phyloP scores from a whole-genome alignment of 2,888 invertebrate genomes.

The Argyra leucocephala region DNA sequence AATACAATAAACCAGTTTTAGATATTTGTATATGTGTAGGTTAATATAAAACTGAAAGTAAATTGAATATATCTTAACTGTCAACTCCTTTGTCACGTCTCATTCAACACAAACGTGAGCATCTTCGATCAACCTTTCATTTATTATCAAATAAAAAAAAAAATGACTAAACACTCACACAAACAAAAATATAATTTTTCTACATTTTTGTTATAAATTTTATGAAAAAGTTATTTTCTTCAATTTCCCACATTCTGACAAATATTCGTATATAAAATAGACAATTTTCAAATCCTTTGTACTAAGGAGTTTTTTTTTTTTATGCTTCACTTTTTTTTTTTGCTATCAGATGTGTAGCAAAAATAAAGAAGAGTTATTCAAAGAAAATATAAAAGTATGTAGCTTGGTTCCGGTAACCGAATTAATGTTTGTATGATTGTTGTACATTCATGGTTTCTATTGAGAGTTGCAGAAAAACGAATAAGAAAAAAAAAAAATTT shows the following conservation, averaged over 20 bases:
- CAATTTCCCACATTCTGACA: background rate
- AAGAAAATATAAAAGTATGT: no score
- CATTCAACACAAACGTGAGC: constrained; percentile 12
- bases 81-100: constrained; percentile 11
- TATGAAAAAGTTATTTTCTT: no score
- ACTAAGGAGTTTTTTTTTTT: no score
- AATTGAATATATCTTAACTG: constrained; percentile 10
- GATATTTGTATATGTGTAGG: background rate
- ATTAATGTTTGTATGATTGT: no score
- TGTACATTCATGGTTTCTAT: background rate
- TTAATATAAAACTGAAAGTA: background rate
- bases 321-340: background rate
- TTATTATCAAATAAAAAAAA: background rate
- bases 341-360: no score
- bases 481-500: background rate
- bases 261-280: constrained; percentile 3
- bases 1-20: background rate
- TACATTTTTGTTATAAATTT: no score
- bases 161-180: background rate
- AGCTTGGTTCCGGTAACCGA: no score
- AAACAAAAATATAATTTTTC: no score
- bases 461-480: background rate
- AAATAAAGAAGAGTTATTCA: no score
- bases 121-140: background rate
- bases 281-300: background rate